Evolutionary conservation across 2,113 vertebrate species (phyloP).

Genomic region (Ophthalmotilapia sp.): DNA sequence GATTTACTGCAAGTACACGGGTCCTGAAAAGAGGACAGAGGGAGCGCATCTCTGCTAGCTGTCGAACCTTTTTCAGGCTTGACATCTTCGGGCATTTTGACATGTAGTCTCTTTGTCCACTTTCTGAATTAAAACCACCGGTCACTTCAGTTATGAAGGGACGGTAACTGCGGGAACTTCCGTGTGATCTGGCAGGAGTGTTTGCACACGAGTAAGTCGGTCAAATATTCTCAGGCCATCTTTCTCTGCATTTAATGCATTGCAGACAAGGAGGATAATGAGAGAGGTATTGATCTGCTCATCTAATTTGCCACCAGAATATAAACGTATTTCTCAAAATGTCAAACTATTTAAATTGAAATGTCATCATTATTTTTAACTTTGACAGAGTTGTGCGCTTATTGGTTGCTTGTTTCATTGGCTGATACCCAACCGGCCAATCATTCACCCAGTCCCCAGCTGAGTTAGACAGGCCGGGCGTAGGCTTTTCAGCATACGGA

Average conservation of each 20-base stretch:
- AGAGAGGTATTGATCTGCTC: background rate
- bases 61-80: background rate
- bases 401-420: background rate
- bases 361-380: background rate
- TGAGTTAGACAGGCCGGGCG: background rate
- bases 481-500: background rate
- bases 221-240: background rate
- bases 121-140: background rate
- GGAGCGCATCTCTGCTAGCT: background rate
- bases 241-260: background rate
- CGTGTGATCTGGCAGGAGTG: background rate
- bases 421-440: fast-evolving
- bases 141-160: fast-evolving
- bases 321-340: background rate
- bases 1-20: background rate
- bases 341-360: background rate
- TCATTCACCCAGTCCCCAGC: background rate
- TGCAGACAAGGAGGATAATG: background rate
- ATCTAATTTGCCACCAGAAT: background rate
- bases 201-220: background rate
- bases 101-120: background rate
- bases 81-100: background rate
- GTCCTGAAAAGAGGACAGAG: background rate
- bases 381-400: background rate
- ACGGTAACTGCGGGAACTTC: no score